Evolutionary conservation across 64 coral and sea anemone species (phyloP).

Genomic region (Pocillopora verrucosa): DNA sequence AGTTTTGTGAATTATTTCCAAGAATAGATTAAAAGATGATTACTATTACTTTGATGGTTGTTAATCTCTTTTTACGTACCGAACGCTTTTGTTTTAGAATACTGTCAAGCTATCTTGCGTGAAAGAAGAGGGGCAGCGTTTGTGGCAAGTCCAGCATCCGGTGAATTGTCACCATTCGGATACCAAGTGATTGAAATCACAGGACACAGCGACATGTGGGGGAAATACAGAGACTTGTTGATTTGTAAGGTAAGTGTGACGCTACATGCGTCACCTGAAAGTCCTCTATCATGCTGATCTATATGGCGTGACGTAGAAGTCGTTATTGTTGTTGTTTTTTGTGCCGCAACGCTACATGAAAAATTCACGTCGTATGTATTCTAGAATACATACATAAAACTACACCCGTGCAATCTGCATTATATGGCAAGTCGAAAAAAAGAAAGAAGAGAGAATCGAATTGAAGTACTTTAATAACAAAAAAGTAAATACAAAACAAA

Average conservation of each 20-base stretch:
- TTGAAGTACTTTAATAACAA: too few species aligned
- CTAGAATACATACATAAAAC: too few species aligned
- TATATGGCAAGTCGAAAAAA: too few species aligned
- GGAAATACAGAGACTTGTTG: constrained; percentile 77
- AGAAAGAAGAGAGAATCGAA: too few species aligned
- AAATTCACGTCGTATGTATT: not conserved
- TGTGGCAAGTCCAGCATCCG: constrained; percentile 69
- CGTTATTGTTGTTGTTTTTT: too few species aligned
- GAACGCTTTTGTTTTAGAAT: constrained; percentile 42
- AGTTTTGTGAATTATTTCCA: too few species aligned
- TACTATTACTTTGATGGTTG: not conserved
- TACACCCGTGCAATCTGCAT: too few species aligned
- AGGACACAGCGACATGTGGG: constrained; percentile 96
- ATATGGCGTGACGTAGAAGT: too few species aligned
- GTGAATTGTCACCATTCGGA: constrained; percentile 90
- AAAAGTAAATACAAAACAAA: too few species aligned
- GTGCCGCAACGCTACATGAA: too few species aligned
- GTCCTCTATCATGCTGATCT: too few species aligned
- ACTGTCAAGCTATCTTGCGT: constrained; percentile 70
- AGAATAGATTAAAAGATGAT: too few species aligned
- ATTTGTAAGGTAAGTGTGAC: constrained; percentile 75
- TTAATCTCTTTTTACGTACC: not conserved
- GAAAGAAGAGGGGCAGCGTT: constrained; percentile 90
- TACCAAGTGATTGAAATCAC: constrained; percentile 90
- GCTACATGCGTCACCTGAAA: not conserved